Base-by-base conservation (phyloP, 1,140 invertebrate genomes). In the Ceratina japonica region DNA sequence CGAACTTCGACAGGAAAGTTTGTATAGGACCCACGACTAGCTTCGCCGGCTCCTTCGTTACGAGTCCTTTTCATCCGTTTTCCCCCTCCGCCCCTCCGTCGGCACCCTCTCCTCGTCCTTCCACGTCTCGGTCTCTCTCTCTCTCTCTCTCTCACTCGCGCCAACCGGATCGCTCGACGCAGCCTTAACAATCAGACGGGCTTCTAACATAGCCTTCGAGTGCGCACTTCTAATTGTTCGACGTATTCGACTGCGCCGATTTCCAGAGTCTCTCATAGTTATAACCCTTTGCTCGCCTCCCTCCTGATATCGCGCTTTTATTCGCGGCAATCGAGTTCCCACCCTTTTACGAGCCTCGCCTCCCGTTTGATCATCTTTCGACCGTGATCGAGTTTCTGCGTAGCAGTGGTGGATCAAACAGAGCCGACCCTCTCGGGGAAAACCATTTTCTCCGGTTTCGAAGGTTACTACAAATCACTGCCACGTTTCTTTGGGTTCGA, bases 11-110 rank as follows among this genome's bases (percentile, higher is more conserved):
- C 73, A 80, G 82, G 79, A 82, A 83, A 83, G 83, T 88, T 87
- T 88, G 79, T 88, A 87, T 87, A 82, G 85, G 85, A 83, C 77
- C 81, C 81, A 79, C 56, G 82, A 70, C 75, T 75, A 68, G 76
- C 66, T 63, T 58, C 49, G 70, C 5, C 63, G 54, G 77, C 66
- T 82, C 75, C 81, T 80, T 80, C 65, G 58, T 69, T 73, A 75
- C 78, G 52, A 27, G 54, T 69, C 64, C 73, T 22, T 83, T 83
- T 84, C 81, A 83, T 75, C 31, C 59, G 61, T 13, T 49, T 13
- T 8, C 75, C 76, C 76, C 64, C 58, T 56, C 44, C 74, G 75
- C 22, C 24, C 63, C 58, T 68, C 27, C 65, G 68, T 66, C 59
- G 44, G 72, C 52, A 44, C 18, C 58, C 27, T 73, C 27, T 22